Evolutionary conservation across 2,113 vertebrate species (phyloP), one percentile per base, ranked within the genome.

Genomic region (Eublepharis macularius): DNA sequence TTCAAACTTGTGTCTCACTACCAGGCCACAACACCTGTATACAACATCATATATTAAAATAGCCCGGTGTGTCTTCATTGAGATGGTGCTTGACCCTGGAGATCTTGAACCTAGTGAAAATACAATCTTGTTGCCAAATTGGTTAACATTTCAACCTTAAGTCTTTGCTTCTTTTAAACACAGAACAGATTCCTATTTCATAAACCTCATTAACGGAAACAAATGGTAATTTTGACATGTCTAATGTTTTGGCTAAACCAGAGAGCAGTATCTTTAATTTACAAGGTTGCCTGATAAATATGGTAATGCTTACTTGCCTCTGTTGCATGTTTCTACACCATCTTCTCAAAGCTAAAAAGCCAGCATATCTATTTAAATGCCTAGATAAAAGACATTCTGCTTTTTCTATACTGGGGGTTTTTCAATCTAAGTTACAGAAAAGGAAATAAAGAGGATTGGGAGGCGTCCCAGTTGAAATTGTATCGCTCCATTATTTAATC

Each of bases 241-340:
- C 73, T 72, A 79, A 90, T 90, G 87, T 88, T 81, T 14, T 80
- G 87, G 89, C 69, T 86, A 72, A 92, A 88, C 54, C 70, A 80
- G 66, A n/a, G 84, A 93, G 90, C 91, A 94, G 89, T 92, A 90
- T 43, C 90, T 86, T 88, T 51, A 93, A 13, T 70, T 92, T 78
- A 83, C 0, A 29, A 86, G 84, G 86, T 81, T 39, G 74, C 82
- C 84, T 80, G 57, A 80, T 54, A 84, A 76, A 43, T 45, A 57
- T 29, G 36, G 57, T 45, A 86, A 57, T 80, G 16, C 26, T 76
- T 68, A 86, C 24, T 19, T 51, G 17, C 54, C 11, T 88, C 85
- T 85, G 69, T 66, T 79, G 34, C 13, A 2, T 49, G 45, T 57
- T 81, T 89, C 13, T 82, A n/a, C n/a, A 86, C 57, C 88, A 19